These are phyloP conservation scores for Muscicapa adusta DNA, from an alignment of 2,113 vertebrate species.

Conservation along the genomic window DNA sequence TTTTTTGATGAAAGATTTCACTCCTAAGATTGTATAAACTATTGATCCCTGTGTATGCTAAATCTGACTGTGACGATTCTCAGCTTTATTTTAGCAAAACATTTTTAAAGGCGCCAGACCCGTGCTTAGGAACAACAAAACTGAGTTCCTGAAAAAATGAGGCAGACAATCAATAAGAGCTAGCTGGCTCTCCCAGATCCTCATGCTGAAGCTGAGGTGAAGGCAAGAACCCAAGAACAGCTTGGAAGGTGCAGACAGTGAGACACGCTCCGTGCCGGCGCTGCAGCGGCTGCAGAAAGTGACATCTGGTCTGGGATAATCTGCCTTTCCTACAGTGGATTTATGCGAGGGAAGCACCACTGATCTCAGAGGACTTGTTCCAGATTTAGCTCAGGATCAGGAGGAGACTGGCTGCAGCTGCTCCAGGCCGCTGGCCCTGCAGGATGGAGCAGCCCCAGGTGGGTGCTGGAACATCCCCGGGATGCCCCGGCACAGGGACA, in stretches of 20 bases:
- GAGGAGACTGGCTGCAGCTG: not conserved
- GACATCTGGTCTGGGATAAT: conserved; percentile 52
- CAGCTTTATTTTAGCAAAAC: not conserved
- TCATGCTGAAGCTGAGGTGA: not conserved
- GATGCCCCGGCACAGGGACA: fast-evolving
- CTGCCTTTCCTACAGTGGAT: not conserved
- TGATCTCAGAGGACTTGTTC: conserved; percentile 31
- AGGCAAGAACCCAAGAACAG: not conserved
- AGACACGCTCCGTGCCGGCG: fast-evolving
- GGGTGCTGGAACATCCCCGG: not conserved
- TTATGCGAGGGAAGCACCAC: not conserved
- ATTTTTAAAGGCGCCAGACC: not conserved
- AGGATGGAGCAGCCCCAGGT: fast-evolving
- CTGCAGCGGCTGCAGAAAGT: not conserved
- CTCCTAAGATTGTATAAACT: not conserved
- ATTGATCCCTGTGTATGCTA: not conserved
- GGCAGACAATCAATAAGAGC: not conserved
- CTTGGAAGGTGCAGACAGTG: not conserved
- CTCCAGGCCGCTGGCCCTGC: fast-evolving
- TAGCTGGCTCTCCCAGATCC: not conserved
- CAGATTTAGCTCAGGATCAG: conserved; percentile 39
- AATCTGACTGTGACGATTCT: not conserved
- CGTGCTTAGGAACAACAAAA: not conserved
- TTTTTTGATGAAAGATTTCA: not conserved
- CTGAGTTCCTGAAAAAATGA: not conserved